A percentile compares a stretch with the other conserved stretches of the same genome.
Evolutionary conservation across 2,113 vertebrate species (phyloP).

Genomic region (Aptenodytes patagonicus): DNA sequence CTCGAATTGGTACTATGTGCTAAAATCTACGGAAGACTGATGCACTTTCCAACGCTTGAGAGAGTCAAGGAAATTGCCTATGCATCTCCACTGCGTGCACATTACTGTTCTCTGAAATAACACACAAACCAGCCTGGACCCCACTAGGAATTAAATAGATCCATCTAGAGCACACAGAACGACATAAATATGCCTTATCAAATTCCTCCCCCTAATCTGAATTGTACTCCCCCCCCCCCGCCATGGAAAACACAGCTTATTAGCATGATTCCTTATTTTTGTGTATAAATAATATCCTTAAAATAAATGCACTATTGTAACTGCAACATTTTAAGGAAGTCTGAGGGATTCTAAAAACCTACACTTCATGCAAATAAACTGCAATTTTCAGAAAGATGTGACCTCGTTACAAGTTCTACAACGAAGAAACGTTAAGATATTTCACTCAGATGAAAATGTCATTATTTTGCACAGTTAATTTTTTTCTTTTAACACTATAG

Average conservation of each 20-base stretch:
- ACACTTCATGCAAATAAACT: background rate
- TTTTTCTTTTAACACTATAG: background rate
- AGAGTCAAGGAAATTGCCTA: background rate
- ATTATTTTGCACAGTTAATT: background rate
- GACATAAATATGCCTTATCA: background rate
- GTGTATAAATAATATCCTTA: background rate
- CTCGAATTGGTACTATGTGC: rapidly evolving
- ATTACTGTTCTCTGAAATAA: background rate
- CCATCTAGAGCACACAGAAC: background rate
- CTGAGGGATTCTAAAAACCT: background rate
- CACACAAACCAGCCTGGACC: background rate
- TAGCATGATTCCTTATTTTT: background rate
- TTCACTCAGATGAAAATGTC: background rate
- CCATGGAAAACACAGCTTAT: background rate
- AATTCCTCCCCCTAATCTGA: background rate
- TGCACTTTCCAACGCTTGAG: background rate
- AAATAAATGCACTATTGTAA: background rate
- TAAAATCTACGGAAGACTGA: background rate
- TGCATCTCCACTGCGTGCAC: background rate
- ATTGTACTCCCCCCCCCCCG: rapidly evolving
- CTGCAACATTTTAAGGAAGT: background rate
- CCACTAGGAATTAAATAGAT: background rate
- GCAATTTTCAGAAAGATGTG: background rate
- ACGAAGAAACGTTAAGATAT: background rate
- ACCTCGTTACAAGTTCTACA: background rate